Evolutionary conservation across 2,113 vertebrate species (phyloP).

Genomic region (Acrocephalus arundinaceus): DNA sequence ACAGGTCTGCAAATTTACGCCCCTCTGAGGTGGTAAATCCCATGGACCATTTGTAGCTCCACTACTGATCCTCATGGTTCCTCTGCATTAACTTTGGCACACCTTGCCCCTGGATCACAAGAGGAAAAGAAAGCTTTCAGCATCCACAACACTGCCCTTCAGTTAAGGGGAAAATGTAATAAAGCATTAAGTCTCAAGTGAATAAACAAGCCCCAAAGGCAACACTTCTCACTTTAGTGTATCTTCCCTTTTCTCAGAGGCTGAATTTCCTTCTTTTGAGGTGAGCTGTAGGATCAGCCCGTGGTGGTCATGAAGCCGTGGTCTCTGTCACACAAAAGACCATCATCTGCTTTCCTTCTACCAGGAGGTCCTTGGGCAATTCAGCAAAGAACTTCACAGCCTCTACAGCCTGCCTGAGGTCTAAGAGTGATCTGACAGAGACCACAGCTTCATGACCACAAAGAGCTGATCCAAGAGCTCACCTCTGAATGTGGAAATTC

Average conservation of each 20-base stretch:
- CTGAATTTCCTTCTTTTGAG: neutral
- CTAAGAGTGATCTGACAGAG: neutral
- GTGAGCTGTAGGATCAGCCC: neutral
- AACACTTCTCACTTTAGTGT: neutral
- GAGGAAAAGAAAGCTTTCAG: neutral
- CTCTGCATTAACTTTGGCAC: neutral
- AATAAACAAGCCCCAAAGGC: neutral
- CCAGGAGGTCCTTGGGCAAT: neutral
- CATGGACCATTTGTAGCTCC: neutral
- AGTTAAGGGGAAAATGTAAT: neutral
- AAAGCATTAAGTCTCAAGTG: neutral
- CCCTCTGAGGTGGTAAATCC: neutral
- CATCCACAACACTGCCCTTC: neutral
- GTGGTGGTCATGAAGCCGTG: accelerated
- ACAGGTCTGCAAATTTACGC: neutral
- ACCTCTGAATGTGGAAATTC: neutral
- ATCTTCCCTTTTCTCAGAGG: neutral
- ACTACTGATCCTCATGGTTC: neutral
- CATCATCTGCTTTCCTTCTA: neutral
- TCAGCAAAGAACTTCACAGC: neutral
- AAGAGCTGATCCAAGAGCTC: neutral
- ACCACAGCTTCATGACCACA: neutral
- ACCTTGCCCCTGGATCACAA: neutral
- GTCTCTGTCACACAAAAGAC: neutral
- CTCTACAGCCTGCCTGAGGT: neutral